Evolutionary conservation across 2,113 vertebrate species (phyloP).

Genomic region (Electrona antarctica): DNA sequence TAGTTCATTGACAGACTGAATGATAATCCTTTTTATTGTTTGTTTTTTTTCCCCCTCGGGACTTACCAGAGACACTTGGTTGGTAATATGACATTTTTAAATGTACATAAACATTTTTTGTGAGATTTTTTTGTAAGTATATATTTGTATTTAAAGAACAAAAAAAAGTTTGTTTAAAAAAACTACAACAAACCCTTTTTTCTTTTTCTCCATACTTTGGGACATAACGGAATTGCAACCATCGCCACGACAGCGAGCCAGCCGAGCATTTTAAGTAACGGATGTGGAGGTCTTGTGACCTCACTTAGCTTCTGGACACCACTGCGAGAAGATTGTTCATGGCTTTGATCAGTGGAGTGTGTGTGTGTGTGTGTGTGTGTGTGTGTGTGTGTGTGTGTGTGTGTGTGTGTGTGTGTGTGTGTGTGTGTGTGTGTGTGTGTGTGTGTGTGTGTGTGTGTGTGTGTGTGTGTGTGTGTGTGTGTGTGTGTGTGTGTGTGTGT

Average conservation of each 20-base stretch:
- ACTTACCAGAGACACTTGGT: conserved; percentile 42
- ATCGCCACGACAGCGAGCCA: conserved; percentile 40
- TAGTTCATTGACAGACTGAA: conserved; percentile 51
- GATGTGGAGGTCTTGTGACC: conserved; percentile 41
- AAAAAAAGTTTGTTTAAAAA: conserved; percentile 20
- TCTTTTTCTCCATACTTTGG: conserved; percentile 42
- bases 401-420: too few species aligned
- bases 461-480: too few species aligned
- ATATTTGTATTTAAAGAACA: conserved; percentile 96
- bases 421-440: too few species aligned
- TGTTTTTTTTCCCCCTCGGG: conserved; percentile 19
- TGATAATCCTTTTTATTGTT: conserved; percentile 45
- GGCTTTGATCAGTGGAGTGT: conserved; percentile 42
- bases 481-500: too few species aligned
- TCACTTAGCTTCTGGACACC: conserved; percentile 51
- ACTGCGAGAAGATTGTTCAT: conserved; percentile 32
- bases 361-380: too few species aligned
- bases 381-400: too few species aligned
- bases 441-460: too few species aligned
- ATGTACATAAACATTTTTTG: conserved; percentile 89
- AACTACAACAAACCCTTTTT: background rate
- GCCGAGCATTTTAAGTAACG: conserved; percentile 22
- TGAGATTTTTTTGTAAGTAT: conserved; percentile 94
- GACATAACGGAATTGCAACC: conserved; percentile 46
- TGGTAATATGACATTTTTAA: conserved; percentile 53